Evolutionary conservation across 2,113 vertebrate species (phyloP), one percentile per base, ranked within the genome.

Genomic region (Tragelaphus strepsiceros): DNA sequence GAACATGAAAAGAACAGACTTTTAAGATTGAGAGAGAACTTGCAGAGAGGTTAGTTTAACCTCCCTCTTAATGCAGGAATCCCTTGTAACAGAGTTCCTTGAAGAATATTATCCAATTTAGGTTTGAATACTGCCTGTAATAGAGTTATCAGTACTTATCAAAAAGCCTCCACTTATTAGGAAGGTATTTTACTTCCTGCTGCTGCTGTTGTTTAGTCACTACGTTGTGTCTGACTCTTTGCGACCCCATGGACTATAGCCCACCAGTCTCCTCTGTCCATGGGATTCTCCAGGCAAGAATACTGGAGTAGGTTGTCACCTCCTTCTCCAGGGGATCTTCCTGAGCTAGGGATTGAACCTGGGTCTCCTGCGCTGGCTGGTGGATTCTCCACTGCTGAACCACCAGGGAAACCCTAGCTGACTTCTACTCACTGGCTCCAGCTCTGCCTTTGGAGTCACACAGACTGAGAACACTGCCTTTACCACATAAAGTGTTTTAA

Each of bases 121-220:
- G 39, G 78, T 56, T 97, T 83, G 74, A 64, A 95, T 93, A 14
- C 88, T 86, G 78, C 89, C 91, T 87, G 17, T 17, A 53, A 84
- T 17, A 11, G 92, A 92, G 93, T 56, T 86, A 93, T 97, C 28
- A 84, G n/a, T 74, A 91, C 89, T 81, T 81, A 54, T 17, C 64
- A 83, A 46, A 84, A 64, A 94, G 86, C 7, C 30, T 92, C 62
- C 7, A 35, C 53, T 89, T 83, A 59, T 80, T 64, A 89, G 88
- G 80, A 92, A 96, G 91, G 32, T 46, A 92, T 78, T 95, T 95
- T 35, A 61, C 86, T 90, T 91, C 61, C 88, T 74, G 71, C 39
- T 2, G 22, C 1, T 77, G 22, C 6, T 32, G 14, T 7, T 32
- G 14, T 39, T 39, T 22, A 77, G 71, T 43, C 22, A 26, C 11